These are phyloP conservation scores for Chloroclysta siterata DNA, from an alignment of 2,888 invertebrate genomes.

Conservation along the genomic window DNA sequence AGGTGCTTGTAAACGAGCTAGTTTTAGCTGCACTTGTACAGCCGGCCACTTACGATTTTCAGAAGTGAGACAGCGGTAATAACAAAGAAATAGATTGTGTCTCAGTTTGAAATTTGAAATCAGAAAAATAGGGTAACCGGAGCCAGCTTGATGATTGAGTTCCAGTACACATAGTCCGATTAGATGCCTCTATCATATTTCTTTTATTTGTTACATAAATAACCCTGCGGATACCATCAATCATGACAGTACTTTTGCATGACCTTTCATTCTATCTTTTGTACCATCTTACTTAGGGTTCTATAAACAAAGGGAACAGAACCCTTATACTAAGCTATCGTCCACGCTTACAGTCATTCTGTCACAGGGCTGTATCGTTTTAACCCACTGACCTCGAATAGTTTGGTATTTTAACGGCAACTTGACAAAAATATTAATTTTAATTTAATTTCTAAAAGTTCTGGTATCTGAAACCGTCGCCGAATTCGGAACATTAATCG, in stretches of 20 bases:
- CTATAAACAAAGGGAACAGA: neutral
- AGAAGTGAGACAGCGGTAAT: neutral
- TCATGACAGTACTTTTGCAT: neutral
- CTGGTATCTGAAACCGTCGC: too few relatives aligned
- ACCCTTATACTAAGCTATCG: neutral
- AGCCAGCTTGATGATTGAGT: neutral
- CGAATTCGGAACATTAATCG: too few relatives aligned
- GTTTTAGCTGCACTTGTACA: neutral
- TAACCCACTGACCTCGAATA: neutral
- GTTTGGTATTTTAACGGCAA: too few relatives aligned
- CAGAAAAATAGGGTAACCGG: neutral
- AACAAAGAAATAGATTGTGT: too few relatives aligned
- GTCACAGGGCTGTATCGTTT: neutral
- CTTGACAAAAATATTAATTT: too few relatives aligned
- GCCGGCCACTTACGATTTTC: neutral
- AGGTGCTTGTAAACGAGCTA: neutral
- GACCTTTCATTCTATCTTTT: conserved; percentile 1
- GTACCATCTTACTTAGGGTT: neutral
- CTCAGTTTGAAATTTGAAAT: neutral
- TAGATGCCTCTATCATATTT: neutral
- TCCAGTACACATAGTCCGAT: neutral
- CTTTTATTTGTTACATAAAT: neutral
- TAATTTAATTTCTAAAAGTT: too few relatives aligned
- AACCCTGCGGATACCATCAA: neutral
- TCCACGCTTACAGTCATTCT: neutral